Conservation (phyloP, 2,113 vertebrate species). For the Brachyistius frenatus region DNA sequence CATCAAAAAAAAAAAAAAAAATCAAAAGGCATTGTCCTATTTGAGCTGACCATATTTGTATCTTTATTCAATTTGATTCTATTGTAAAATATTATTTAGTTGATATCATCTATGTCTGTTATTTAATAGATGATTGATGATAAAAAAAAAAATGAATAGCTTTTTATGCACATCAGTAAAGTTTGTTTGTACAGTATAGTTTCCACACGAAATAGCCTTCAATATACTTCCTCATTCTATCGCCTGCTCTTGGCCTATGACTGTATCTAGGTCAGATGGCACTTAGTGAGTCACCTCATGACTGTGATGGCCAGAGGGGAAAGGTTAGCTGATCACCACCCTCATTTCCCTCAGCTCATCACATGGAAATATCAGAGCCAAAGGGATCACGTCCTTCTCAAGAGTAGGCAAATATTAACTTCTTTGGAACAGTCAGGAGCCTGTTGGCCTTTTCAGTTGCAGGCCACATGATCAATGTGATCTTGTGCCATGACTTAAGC, state of each 20-base stretch:
- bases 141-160: not conserved
- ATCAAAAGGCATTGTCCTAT: not conserved
- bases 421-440: constrained; percentile 14
- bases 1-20: constrained; percentile 1
- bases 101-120: not conserved
- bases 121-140: not conserved
- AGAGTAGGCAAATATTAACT: constrained; percentile 8
- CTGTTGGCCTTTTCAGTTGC: constrained; percentile 1
- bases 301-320: constrained; percentile 63
- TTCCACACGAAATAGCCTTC: constrained; percentile 12
- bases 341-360: constrained; percentile 45
- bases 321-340: constrained; percentile 56
- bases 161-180: not conserved
- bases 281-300: constrained; percentile 75
- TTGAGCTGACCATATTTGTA: not conserved
- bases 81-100: not conserved
- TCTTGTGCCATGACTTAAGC: constrained; percentile 8
- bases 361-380: constrained; percentile 49
- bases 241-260: constrained; percentile 25
- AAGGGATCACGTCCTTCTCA: constrained; percentile 18
- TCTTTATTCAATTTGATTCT: not conserved
- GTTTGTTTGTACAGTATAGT: not conserved
- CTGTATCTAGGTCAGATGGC: constrained; percentile 72
- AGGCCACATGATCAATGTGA: not conserved
- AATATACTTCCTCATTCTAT: constrained; percentile 11